phyloP scores from a whole-genome alignment of 2,888 invertebrate genomes.

The Dasysyrphus tricinctus region DNA sequence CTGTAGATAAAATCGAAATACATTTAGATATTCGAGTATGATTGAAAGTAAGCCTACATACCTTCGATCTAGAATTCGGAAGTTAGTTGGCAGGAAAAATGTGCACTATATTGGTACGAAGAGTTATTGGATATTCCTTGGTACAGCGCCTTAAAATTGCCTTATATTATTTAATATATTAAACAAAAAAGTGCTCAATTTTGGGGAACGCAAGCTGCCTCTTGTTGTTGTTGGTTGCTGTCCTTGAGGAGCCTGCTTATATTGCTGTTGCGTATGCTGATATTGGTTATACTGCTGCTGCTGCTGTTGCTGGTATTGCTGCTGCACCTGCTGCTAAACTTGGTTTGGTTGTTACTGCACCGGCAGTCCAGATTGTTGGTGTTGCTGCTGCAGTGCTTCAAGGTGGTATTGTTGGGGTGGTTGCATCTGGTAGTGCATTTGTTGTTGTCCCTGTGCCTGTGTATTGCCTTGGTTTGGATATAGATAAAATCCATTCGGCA shows the following conservation, averaged over 20 bases:
- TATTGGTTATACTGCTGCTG: constrained; percentile 76
- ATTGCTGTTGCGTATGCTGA: constrained; percentile 77
- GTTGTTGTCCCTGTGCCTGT: constrained; percentile 74
- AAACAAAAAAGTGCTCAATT: too few relatives aligned
- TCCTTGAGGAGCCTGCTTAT: constrained; percentile 76
- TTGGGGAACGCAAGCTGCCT: too few relatives aligned
- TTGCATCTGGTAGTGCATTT: constrained; percentile 76
- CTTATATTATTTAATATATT: too few relatives aligned
- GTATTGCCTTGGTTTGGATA: constrained; percentile 77
- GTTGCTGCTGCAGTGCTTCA: constrained; percentile 74
- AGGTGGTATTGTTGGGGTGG: constrained; percentile 79
- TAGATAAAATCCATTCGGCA: constrained; percentile 82
- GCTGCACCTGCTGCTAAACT: constrained; percentile 78
- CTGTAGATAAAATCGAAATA: constrained; percentile 17
- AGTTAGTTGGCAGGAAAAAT: constrained; percentile 80
- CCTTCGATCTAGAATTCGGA: constrained; percentile 80
- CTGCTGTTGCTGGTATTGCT: constrained; percentile 56
- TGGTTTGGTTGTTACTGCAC: constrained; percentile 79
- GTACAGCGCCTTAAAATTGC: constrained; percentile 48
- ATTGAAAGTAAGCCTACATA: constrained; percentile 10
- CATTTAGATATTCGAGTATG: not conserved
- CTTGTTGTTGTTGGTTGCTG: constrained; percentile 75
- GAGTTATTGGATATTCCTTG: constrained; percentile 52
- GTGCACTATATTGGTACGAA: constrained; percentile 78
- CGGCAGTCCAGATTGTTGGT: constrained; percentile 77